Percentiles rank a stretch among this genome's conserved stretches.
Conservation (phyloP, 2,888 invertebrate genomes). For the Caenorhabditis doughertyi region DNA sequence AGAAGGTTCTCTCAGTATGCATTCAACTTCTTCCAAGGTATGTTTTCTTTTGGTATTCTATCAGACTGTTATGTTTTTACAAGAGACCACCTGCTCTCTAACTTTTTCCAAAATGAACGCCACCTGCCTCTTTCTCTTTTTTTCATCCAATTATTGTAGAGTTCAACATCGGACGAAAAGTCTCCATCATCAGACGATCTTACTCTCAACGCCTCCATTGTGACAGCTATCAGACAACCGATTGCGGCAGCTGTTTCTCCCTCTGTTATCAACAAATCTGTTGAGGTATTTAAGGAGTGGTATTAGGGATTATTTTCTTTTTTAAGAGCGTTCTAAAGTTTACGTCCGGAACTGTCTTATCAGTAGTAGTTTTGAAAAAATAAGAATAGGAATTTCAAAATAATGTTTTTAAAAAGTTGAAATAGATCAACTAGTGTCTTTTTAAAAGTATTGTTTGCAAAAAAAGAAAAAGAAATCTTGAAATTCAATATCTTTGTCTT, state of each 20-base stretch:
- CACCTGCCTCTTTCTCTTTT: no score
- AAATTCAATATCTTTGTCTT: conserved; percentile 32
- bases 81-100: conserved; percentile 17
- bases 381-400: neutral
- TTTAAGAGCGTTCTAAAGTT: neutral
- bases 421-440: neutral
- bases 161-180: conserved; percentile 54
- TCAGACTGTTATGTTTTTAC: neutral
- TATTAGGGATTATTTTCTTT: conserved; percentile 4
- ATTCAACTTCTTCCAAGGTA: conserved; percentile 70
- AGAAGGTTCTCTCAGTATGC: conserved; percentile 69
- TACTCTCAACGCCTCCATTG: conserved; percentile 62
- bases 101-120: no score
- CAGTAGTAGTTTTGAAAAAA: neutral
- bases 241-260: conserved; percentile 29
- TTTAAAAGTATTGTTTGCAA: conserved; percentile 11
- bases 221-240: conserved; percentile 52
- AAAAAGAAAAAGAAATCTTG: conserved; percentile 15
- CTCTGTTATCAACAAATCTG: conserved; percentile 37
- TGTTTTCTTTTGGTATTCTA: conserved; percentile 4
- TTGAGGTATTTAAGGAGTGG: conserved; percentile 19
- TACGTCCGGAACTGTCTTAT: neutral
- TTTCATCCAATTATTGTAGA: conserved; percentile 29
- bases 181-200: conserved; percentile 64
- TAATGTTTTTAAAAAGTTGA: no score